These are phyloP conservation scores for Drosophila navojoa DNA, from an alignment of 1,140 invertebrate genomes.

Conservation along the genomic window DNA sequence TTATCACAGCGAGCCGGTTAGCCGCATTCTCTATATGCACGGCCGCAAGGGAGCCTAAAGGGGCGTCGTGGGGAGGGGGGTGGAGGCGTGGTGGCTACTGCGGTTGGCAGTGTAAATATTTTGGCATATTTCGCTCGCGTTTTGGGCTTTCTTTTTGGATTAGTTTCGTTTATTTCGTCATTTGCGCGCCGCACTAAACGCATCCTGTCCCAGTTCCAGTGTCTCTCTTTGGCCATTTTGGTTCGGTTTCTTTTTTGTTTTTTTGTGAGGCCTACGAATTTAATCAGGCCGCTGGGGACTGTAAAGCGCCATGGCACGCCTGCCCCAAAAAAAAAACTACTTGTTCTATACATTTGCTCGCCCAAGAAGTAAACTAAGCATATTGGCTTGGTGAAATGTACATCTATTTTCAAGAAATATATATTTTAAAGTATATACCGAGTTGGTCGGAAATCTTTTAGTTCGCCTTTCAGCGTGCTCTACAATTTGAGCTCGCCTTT, in stretches of 20 bases:
- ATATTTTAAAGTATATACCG: too few relatives aligned
- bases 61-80: too few relatives aligned
- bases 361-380: neutral
- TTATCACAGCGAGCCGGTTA: slow-evolving; percentile 70
- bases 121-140: slow-evolving; percentile 64
- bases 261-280: slow-evolving; percentile 58
- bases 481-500: too few relatives aligned
- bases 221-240: slow-evolving; percentile 24
- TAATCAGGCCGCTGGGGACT: slow-evolving; percentile 82
- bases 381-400: neutral
- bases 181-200: slow-evolving; percentile 76
- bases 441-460: neutral
- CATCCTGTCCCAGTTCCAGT: slow-evolving; percentile 50
- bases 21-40: slow-evolving; percentile 29
- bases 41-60: slow-evolving; percentile 2
- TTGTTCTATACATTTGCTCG: slow-evolving; percentile 3
- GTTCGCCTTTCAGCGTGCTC: too few relatives aligned
- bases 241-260: neutral
- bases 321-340: slow-evolving; percentile 24
- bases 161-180: slow-evolving; percentile 82
- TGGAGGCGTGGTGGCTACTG: slow-evolving; percentile 21
- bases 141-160: slow-evolving; percentile 76
- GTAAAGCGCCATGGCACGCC: slow-evolving; percentile 54
- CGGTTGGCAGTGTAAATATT: slow-evolving; percentile 78
- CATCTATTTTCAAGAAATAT: too few relatives aligned